Conservation (phyloP, 1,140 invertebrate species). For the Ostrea edulis region DNA sequence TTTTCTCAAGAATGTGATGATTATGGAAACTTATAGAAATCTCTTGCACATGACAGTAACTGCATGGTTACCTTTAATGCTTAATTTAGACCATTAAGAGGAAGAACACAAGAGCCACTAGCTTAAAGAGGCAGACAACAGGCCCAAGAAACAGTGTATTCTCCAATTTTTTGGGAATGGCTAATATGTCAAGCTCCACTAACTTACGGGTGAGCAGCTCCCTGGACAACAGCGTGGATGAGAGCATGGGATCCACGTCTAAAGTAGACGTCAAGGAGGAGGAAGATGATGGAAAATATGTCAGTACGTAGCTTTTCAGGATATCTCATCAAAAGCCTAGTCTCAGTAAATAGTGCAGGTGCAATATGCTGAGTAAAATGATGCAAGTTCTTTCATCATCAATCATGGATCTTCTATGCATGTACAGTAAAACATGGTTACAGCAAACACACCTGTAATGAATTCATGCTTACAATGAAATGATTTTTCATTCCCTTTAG, state of each 20-base stretch:
- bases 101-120: neutral
- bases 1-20: no score
- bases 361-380: no score
- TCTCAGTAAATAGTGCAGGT: no score
- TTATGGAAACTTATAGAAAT: no score
- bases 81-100: neutral
- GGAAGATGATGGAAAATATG: slow-evolving; percentile 44
- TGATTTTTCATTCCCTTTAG: no score
- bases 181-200: neutral
- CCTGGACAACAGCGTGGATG: slow-evolving; percentile 35
- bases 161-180: slow-evolving; percentile 18
- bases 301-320: slow-evolving; percentile 16
- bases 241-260: slow-evolving; percentile 28
- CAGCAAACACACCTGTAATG: no score
- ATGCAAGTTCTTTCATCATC: no score
- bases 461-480: no score
- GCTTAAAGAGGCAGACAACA: neutral
- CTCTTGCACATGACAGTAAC: no score
- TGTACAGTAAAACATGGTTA: no score
- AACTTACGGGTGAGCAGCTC: slow-evolving; percentile 20
- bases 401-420: no score
- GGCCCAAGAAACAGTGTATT: slow-evolving; percentile 18
- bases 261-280: slow-evolving; percentile 43
- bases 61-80: no score
- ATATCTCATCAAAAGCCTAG: neutral